Evolutionary conservation across 2,113 vertebrate genomes (phyloP).

Genomic region (Tauraco erythrolophus): DNA sequence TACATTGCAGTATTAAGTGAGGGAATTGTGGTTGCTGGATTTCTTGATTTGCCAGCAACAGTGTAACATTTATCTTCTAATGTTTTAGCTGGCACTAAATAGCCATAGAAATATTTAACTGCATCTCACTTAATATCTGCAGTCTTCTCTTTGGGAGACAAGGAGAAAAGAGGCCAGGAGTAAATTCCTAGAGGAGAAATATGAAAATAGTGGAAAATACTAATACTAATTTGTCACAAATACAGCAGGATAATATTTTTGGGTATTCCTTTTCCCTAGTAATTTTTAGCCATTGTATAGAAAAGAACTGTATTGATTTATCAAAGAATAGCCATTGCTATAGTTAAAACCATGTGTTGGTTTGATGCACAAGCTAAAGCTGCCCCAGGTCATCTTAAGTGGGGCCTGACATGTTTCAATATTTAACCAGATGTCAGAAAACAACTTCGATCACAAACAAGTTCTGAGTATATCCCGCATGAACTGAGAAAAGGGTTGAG

Average conservation of each 20-base stretch:
- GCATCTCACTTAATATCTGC: neutral
- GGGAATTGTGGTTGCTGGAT: neutral
- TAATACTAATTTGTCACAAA: neutral
- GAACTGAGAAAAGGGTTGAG: neutral
- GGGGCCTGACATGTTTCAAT: neutral
- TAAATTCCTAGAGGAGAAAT: neutral
- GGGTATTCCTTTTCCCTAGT: neutral
- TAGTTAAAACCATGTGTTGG: neutral
- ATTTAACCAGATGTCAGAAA: slow-evolving; percentile 23
- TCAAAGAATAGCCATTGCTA: neutral
- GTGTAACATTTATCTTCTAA: neutral
- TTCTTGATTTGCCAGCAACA: neutral
- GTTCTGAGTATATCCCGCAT: neutral
- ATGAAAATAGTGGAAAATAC: neutral
- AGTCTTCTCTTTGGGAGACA: neutral
- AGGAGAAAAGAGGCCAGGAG: neutral
- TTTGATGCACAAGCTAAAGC: slow-evolving; percentile 19
- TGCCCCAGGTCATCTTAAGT: slow-evolving; percentile 22
- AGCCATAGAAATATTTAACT: neutral
- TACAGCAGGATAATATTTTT: neutral
- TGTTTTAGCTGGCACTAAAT: neutral
- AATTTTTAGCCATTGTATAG: neutral
- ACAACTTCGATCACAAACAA: neutral
- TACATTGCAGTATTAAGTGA: neutral
- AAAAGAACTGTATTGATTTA: slow-evolving; percentile 11